Evolutionary conservation across 1,140 invertebrate genomes (phyloP).

Genomic region (Ctenoplectra terminalis): DNA sequence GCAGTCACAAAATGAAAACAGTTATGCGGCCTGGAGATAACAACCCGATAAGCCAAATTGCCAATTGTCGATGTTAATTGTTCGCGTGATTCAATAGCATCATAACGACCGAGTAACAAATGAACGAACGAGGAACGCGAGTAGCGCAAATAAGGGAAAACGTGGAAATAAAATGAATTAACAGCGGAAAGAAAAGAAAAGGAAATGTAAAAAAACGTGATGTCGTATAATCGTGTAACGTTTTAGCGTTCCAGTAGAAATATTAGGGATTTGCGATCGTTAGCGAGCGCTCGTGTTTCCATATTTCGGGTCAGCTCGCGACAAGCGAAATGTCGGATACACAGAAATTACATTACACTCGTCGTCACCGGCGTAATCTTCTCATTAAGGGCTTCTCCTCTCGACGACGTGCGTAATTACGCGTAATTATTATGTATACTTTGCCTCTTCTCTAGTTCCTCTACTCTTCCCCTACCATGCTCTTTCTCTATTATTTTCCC

Average conservation of each 20-base stretch:
- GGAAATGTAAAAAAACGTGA: no score
- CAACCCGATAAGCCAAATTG: slow-evolving; percentile 42
- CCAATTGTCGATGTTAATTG: slow-evolving; percentile 48
- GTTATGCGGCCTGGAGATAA: slow-evolving; percentile 26
- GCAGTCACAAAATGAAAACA: slow-evolving; percentile 17
- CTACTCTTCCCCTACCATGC: background rate
- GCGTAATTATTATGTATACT: slow-evolving; percentile 26
- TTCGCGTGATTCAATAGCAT: slow-evolving; percentile 8
- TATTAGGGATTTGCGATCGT: background rate
- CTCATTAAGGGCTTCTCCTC: background rate
- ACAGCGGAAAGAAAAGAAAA: background rate
- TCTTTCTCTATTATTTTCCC: background rate
- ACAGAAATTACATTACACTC: background rate
- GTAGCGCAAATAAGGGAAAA: background rate
- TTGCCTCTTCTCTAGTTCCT: background rate
- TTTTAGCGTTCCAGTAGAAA: no score
- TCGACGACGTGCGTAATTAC: slow-evolving; percentile 42
- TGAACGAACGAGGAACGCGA: background rate
- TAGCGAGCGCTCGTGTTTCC: background rate
- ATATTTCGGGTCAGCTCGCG: background rate
- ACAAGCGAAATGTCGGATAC: background rate
- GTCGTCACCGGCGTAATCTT: background rate
- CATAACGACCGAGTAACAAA: slow-evolving; percentile 13
- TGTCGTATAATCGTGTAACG: no score
- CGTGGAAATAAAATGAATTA: background rate